Conservation (phyloP, 2,888 invertebrate genomes). For the Tenthredo mesomela region DNA sequence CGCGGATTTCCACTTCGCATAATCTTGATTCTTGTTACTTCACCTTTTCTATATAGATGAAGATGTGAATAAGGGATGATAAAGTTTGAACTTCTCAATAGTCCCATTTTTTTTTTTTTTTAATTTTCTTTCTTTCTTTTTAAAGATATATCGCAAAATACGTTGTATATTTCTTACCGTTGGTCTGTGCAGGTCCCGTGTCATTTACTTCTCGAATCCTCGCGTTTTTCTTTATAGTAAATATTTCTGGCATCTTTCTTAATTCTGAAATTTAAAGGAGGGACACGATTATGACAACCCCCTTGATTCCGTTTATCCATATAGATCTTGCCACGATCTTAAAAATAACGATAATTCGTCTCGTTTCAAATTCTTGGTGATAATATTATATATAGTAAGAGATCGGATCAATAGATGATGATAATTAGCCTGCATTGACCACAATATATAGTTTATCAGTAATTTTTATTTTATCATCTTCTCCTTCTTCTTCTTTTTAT, state of each 20-base stretch:
- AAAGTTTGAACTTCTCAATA: background rate
- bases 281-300: no score
- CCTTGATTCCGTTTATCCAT: no score
- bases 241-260: background rate
- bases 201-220: background rate
- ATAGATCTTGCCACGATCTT: background rate
- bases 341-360: background rate
- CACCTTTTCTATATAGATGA: background rate
- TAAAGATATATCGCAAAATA: background rate
- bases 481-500: background rate
- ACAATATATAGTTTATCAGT: background rate
- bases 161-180: no score
- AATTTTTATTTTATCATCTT: background rate
- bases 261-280: slow-evolving; percentile 24
- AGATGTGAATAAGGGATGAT: background rate
- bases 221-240: no score
- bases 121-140: background rate
- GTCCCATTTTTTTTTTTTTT: background rate
- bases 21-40: slow-evolving; percentile 2
- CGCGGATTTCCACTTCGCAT: background rate
- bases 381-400: background rate
- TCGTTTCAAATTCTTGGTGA: background rate
- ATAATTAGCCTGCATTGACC: background rate
- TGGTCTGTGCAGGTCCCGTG: background rate
- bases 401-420: background rate